phyloP scores from a whole-genome alignment of 2,888 invertebrate species.

The Argyresthia albistria region DNA sequence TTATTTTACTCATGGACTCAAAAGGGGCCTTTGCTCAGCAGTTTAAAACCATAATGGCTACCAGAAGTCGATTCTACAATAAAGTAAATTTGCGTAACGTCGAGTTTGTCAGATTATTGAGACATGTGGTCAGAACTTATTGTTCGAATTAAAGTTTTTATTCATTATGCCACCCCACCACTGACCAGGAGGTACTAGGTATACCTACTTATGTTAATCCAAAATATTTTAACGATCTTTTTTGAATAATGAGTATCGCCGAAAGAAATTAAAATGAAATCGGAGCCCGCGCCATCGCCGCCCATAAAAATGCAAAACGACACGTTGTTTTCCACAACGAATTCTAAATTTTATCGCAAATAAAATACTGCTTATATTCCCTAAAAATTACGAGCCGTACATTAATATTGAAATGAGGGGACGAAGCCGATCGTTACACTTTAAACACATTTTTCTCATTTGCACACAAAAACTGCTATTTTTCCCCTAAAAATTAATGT shows the following conservation, averaged over 20 bases:
- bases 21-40: no score
- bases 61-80: no score
- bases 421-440: conserved; percentile 45
- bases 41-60: no score
- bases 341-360: conserved; percentile 21
- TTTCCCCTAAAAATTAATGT: conserved; percentile 67
- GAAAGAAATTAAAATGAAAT: conserved; percentile 30
- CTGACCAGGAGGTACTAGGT: no score
- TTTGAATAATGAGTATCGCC: conserved; percentile 23
- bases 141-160: no score
- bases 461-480: conserved; percentile 52
- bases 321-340: conserved; percentile 13
- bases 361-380: conserved; percentile 20
- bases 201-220: no score
- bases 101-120: no score
- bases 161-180: no score
- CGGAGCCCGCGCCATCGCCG: conserved; percentile 24
- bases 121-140: no score
- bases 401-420: conserved; percentile 64
- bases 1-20: no score
- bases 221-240: conserved; percentile 3
- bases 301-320: conserved; percentile 29
- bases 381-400: conserved; percentile 22
- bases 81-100: no score
- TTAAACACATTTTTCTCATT: conserved; percentile 62